Evolutionary conservation across 2,113 vertebrate species (phyloP).

Genomic region (Pogonocichla stellata): DNA sequence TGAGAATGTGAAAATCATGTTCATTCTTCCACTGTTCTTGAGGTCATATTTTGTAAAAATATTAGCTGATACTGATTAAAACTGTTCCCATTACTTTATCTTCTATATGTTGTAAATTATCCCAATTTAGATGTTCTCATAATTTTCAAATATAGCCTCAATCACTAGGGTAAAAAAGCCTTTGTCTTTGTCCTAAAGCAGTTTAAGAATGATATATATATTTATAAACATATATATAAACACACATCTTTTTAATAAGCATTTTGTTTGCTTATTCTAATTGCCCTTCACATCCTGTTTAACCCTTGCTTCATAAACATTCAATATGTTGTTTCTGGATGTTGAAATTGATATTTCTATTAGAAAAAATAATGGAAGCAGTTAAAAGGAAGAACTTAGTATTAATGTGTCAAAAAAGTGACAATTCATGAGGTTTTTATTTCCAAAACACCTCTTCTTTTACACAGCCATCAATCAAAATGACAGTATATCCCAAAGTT

Average conservation of each 20-base stretch:
- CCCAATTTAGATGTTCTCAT: not conserved
- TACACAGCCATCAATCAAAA: constrained; percentile 86
- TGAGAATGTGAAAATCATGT: not conserved
- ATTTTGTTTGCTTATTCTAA: not conserved
- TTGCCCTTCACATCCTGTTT: not conserved
- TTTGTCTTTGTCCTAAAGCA: not conserved
- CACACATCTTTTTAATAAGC: not conserved
- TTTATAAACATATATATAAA: not conserved
- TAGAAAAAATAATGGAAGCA: constrained; percentile 22
- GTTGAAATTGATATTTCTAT: not conserved
- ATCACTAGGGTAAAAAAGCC: not conserved
- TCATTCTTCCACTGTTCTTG: not conserved
- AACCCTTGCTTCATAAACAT: not conserved
- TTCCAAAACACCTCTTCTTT: constrained; percentile 53
- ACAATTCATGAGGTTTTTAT: not conserved
- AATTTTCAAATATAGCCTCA: not conserved
- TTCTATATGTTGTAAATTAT: not conserved
- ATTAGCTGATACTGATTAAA: not conserved
- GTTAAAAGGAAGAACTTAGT: constrained; percentile 28
- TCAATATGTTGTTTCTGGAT: not conserved
- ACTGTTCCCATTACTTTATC: not conserved
- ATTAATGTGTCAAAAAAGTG: constrained; percentile 24
- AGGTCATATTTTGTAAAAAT: not conserved
- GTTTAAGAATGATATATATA: not conserved
- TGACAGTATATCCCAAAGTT: constrained; percentile 80